Evolutionary conservation across 1,140 invertebrate species (phyloP).

Genomic region (Heliothis virescens): DNA sequence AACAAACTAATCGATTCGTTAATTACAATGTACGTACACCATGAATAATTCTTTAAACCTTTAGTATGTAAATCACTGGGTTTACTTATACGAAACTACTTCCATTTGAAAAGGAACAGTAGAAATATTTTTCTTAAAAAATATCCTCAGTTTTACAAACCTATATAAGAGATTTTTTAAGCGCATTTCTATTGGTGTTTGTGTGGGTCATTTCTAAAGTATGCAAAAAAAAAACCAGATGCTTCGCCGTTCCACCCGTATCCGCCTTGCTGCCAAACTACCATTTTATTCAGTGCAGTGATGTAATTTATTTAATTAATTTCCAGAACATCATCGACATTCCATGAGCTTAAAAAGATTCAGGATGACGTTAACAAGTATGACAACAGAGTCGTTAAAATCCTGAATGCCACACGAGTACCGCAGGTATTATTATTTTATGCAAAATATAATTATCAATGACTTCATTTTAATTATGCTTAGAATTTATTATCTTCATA

Average conservation of each 20-base stretch:
- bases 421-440: conserved; percentile 61
- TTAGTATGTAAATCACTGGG: background rate
- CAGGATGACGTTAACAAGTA: conserved; percentile 76
- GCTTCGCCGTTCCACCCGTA: background rate
- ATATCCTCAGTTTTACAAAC: no score
- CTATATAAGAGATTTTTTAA: no score
- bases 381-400: conserved; percentile 75
- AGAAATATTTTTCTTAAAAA: no score
- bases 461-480: conserved; percentile 4
- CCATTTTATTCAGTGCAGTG: background rate
- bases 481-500: background rate
- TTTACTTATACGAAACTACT: no score
- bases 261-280: background rate
- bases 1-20: conserved; percentile 87
- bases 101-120: no score
- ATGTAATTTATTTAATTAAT: background rate
- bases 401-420: conserved; percentile 64
- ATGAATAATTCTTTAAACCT: conserved; percentile 25
- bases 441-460: background rate
- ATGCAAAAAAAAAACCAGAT: no score
- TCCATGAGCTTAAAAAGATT: conserved; percentile 80
- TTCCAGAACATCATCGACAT: conserved; percentile 81
- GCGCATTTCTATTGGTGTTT: no score
- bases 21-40: conserved; percentile 85
- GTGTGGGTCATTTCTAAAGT: no score